Base-by-base conservation (phyloP, 2,888 invertebrate species). In the Pherbina coryleti region DNA sequence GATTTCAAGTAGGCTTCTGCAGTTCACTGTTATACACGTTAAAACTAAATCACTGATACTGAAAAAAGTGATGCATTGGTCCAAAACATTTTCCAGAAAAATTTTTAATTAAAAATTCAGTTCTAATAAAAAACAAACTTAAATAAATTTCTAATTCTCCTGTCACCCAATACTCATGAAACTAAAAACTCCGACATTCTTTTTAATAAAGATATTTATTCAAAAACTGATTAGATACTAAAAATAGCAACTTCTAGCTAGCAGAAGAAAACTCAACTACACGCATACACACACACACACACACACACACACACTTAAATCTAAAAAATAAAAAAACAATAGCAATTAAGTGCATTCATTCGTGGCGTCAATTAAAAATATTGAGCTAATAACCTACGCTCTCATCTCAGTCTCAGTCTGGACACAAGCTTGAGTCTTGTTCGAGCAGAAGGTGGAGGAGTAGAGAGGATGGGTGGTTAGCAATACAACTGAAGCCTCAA, bases 311-410 rank as follows among this genome's bases (percentile, higher is more conserved):
- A n/a, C n/a, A n/a, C n/a, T 51, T 25, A 69, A 64, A 14, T 64
- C 34, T 55, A 25, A 19, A 44, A 44, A 44, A 44, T 44, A 44
- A 44, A 44, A n/a, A 44, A 44, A 51, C 25, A 28, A 28, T 28
- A 62, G 44, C 53, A 72, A 77, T 77, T 77, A 77, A 77, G 62
- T 62, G 64, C 72, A 72, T 60, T 28, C 74, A 78, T 69, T 70
- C 69, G 57, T 34, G 75, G 75, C 78, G 70, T 75, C 75, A 78
- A 78, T 78, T 78, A 78, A 78, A 78, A 75, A 75, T 75, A 75
- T 71, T 71, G 78, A 78, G 77, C 72, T 77, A 77, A 77, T 77
- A 77, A 77, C 64, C 77, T 64, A 64, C 57, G 66, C 77, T 55
- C 49, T 55, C 55, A 49, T 55, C 49, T 55, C 55, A 49, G 44